Conservation (phyloP, 1,140 invertebrate species). For the Calliopsis andreniformis region DNA sequence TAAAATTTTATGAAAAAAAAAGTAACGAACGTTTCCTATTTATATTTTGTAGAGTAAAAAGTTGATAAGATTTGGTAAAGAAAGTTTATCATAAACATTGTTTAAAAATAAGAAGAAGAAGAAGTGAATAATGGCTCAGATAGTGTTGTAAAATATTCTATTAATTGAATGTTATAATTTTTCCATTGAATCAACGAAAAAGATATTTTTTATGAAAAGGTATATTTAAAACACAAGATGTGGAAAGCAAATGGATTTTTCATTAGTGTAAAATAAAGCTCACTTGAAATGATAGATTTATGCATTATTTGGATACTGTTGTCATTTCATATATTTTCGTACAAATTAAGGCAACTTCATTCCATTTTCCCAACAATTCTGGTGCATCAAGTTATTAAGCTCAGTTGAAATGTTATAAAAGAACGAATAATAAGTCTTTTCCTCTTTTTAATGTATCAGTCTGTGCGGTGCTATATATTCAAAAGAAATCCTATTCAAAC, state of each 20-base stretch:
- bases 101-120: background rate
- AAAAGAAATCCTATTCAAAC: constrained; percentile 1
- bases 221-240: constrained; percentile 40
- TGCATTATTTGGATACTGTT: constrained; percentile 18
- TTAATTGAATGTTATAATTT: constrained; percentile 5
- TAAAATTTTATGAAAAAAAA: constrained; percentile 21
- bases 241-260: constrained; percentile 53
- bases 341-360: constrained; percentile 53
- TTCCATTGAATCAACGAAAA: background rate
- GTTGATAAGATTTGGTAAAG: background rate
- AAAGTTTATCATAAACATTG: constrained; percentile 18
- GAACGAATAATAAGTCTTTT: background rate
- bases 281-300: constrained; percentile 36
- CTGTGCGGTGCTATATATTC: constrained; percentile 28
- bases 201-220: constrained; percentile 22
- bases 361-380: constrained; percentile 50
- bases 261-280: constrained; percentile 27
- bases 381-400: background rate
- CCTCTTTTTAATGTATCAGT: constrained; percentile 8
- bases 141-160: background rate
- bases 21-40: constrained; percentile 32
- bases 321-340: constrained; percentile 38
- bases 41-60: constrained; percentile 31
- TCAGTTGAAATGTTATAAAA: constrained; percentile 5
- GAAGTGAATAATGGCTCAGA: background rate